Base-by-base conservation (phyloP, 2,888 invertebrate genomes). In the Antheraea yamamai region DNA sequence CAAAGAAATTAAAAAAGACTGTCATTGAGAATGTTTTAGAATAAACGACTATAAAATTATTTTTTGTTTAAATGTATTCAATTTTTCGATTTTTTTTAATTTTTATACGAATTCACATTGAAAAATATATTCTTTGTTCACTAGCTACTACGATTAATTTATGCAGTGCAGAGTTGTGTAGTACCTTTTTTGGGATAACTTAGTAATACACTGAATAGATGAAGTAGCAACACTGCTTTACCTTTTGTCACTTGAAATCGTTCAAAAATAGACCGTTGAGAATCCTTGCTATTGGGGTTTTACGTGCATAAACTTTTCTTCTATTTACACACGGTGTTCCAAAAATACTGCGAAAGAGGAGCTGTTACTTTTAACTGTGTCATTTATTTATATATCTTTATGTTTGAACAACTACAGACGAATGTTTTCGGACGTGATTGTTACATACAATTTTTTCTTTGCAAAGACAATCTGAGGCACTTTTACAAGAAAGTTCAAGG, bases 351-450 rank as follows among this genome's bases (percentile, higher is more conserved):
- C 8, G 10, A 70, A 70, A 39, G 70, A 26, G 20, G 51, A 72
- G 74, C 26, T 35, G 20, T 26, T 74, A 39, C n/a, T 74, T 55
- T 23, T 71, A 74, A 61, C 61, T 16, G 39, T 71, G 70, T 58
- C 52, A 35, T 58, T 61, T 47, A 26, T 71, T 47, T 74, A 58
- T 70, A 20, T 23, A 70, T 72, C 47, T 61, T 71, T 47, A 72
- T 47, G 55, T 26, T 47, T 7, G 18, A 14, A 39, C 4, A 72
- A 4, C 20, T 26, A 39, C 7, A 61, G 58, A 61, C 90, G 90
- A 87, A 92, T 92, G 92, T 89, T 90, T 88, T 88, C 88, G 77
- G 89, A 85, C 81, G 61, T 61, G 26, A 81, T 84, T 76, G 77
- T 83, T 47, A 83, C 80, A 68, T 84, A 86, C 78, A 82, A 85